Evolutionary conservation across 2,113 vertebrate genomes (phyloP), one percentile per base, ranked within the genome.

Genomic region (Cephalopholis sonnerati): DNA sequence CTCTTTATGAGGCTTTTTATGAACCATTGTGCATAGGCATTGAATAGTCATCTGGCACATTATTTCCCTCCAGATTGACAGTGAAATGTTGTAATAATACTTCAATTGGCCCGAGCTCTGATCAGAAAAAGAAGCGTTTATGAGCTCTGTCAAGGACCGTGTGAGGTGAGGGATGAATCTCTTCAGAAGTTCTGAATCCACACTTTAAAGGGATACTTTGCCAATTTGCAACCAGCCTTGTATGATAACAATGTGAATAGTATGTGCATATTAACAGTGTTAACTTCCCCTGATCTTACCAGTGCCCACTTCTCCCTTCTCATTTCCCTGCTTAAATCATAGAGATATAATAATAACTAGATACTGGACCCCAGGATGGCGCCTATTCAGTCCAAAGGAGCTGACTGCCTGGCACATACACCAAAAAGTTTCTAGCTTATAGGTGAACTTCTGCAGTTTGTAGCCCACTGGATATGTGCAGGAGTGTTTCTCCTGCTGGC

Each of bases 1-100:
- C 67, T 64, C 54, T 41, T 68, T 32, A 32, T 1, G 17, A 69
- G 27, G 55, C 13, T 48, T 82, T 84, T 79, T 53, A 61, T 46
- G 64, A 29, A 65, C 32, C 72, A 9, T 39, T 5, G 18, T 70
- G 68, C 58, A 54, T 51, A 51, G 61, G 58, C 74, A 73, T 39
- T 36, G 79, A 72, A 62, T 69, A 67, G 81, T 87, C 61, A 36
- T 25, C 36, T 29, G 74, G 48, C 51, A 59, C 50, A 81, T 82
- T 62, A 81, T 59, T 75, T 58, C 22, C 71, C 76, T 81, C 58
- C 50, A 74, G 22, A 71, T 85, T 20, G 24, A 48, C 72, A 65
- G 72, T 54, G 27, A 27, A 48, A 55, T 18, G 16, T 70, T 75
- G 77, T 59, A 54, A n/a, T 39, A 77, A 27, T 46, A 62, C 29